Conservation (phyloP, 2,888 invertebrate genomes). For the Epistrophe eligans region DNA sequence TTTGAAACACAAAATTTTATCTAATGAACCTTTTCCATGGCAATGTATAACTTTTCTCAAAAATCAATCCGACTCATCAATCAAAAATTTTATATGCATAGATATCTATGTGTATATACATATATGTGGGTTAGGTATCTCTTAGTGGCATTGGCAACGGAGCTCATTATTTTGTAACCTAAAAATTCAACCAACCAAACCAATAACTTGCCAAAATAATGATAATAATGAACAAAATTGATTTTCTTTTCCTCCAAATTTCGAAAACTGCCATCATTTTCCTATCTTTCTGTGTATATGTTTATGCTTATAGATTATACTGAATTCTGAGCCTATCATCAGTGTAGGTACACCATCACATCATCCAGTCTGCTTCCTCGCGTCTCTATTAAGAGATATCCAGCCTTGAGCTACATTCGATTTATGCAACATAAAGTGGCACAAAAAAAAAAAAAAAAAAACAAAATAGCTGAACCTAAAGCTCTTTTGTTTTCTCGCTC, state of each 20-base stretch:
- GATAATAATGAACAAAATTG: conserved; percentile 26
- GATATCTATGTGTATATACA: too few species aligned
- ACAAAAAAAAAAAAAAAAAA: conserved; percentile 7
- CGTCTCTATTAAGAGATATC: not conserved
- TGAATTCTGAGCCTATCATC: conserved; percentile 15
- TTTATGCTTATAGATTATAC: too few species aligned
- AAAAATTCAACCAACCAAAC: conserved; percentile 24
- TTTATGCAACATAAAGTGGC: conserved; percentile 45
- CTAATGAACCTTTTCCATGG: conserved; percentile 27
- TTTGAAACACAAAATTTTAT: not conserved
- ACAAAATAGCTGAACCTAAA: conserved; percentile 26
- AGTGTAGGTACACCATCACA: not conserved
- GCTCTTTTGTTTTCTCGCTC: conserved; percentile 40
- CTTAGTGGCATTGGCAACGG: not conserved
- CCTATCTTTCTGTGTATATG: too few species aligned
- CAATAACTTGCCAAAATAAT: conserved; percentile 21
- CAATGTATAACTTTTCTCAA: not conserved
- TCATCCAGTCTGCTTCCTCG: not conserved
- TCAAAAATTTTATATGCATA: not conserved
- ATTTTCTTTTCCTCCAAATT: conserved; percentile 15
- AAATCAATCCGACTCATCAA: conserved; percentile 4
- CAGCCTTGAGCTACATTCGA: conserved; percentile 64
- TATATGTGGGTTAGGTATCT: not conserved
- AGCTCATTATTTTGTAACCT: conserved; percentile 14
- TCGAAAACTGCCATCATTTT: conserved; percentile 13